phyloP scores from a whole-genome alignment of 2,113 vertebrate genomes.

The Nerophis ophidion region DNA sequence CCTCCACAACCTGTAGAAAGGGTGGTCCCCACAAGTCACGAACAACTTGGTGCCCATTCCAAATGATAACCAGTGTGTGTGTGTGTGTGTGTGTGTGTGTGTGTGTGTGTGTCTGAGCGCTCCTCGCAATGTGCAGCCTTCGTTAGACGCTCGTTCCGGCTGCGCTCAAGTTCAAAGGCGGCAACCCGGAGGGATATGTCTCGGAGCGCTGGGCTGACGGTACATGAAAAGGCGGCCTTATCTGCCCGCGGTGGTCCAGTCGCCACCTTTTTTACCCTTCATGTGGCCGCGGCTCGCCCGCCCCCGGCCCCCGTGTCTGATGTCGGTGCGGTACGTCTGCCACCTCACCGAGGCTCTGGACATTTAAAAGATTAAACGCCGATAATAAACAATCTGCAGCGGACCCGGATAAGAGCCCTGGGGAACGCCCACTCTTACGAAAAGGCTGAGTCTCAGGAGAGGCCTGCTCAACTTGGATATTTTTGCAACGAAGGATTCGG shows the following conservation, averaged over 20 bases:
- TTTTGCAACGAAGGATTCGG: not conserved
- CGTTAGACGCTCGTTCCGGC: slow-evolving; percentile 31
- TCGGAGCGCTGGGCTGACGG: slow-evolving; percentile 48
- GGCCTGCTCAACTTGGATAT: slow-evolving; percentile 2
- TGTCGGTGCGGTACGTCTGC: slow-evolving; percentile 54
- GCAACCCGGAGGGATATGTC: slow-evolving; percentile 46
- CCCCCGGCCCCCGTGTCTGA: slow-evolving; percentile 56
- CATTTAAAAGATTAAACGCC: slow-evolving; percentile 40
- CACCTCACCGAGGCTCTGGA: slow-evolving; percentile 41
- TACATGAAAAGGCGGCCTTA: slow-evolving; percentile 71
- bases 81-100: slow-evolving; percentile 5
- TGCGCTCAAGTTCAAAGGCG: slow-evolving; percentile 59
- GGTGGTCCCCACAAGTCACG: too few relatives aligned
- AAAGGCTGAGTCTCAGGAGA: slow-evolving; percentile 9
- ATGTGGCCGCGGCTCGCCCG: slow-evolving; percentile 38
- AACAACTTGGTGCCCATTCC: too few relatives aligned
- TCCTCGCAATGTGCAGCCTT: slow-evolving; percentile 5
- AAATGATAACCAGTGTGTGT: slow-evolving; percentile 22
- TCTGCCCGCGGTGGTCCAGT: slow-evolving; percentile 59
- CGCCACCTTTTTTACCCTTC: slow-evolving; percentile 63
- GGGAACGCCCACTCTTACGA: slow-evolving; percentile 23
- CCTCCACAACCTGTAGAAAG: too few relatives aligned
- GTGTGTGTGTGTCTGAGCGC: not conserved
- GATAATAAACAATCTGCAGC: slow-evolving; percentile 44
- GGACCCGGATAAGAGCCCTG: slow-evolving; percentile 41